phyloP scores from a whole-genome alignment of 2,113 vertebrate genomes.

The Seriola aureovittata region DNA sequence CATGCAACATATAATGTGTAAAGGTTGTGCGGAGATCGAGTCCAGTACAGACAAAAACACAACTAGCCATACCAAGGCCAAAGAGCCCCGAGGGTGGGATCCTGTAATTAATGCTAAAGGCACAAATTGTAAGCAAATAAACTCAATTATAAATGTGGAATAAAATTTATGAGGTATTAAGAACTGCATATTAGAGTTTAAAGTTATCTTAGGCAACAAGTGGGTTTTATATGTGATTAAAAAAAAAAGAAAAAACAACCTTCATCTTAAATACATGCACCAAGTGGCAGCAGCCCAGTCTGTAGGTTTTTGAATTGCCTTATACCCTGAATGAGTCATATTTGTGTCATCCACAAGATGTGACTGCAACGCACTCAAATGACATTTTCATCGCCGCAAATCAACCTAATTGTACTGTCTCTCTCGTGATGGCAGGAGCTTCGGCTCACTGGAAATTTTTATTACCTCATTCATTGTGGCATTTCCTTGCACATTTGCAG shows the following conservation, averaged over 20 bases:
- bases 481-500: constrained; percentile 25
- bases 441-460: constrained; percentile 35
- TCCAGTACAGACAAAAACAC: not conserved
- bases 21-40: not conserved
- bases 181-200: not conserved
- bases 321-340: constrained; percentile 18
- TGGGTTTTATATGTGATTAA: not conserved
- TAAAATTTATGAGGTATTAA: not conserved
- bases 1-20: not conserved
- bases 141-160: not conserved
- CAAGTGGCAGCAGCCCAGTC: constrained; percentile 15
- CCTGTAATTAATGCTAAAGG: not conserved
- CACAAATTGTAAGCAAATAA: not conserved
- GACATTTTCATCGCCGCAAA: constrained; percentile 52
- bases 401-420: constrained; percentile 45
- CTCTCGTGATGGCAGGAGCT: not conserved
- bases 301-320: constrained; percentile 16
- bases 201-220: constrained; percentile 1
- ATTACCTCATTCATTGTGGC: constrained; percentile 18
- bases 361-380: constrained; percentile 32
- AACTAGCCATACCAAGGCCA: not conserved
- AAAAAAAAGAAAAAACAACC: not conserved
- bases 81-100: not conserved
- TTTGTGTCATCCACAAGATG: constrained; percentile 27
- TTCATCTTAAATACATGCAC: constrained; percentile 2